phyloP scores from a whole-genome alignment of 2,797 vertebrate species.

The Toxotes lorentzi region DNA sequence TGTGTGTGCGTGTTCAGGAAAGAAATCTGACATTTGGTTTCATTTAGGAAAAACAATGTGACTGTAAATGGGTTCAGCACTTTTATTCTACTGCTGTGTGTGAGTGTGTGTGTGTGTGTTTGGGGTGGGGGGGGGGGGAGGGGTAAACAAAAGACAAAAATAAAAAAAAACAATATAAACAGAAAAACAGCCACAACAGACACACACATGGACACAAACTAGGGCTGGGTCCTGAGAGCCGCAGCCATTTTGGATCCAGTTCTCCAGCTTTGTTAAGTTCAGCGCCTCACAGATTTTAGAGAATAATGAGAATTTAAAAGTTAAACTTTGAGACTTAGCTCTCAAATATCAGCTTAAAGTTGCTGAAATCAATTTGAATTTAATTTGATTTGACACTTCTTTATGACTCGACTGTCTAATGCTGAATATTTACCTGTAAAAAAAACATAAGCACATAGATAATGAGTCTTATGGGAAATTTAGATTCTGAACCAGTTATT shows the following conservation, averaged over 20 bases:
- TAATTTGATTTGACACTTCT: too few species aligned
- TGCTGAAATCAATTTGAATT: too few species aligned
- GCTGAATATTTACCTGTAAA: too few species aligned
- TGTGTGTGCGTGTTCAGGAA: not conserved
- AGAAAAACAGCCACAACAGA: constrained; percentile 14
- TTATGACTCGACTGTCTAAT: too few species aligned
- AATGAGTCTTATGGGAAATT: not conserved
- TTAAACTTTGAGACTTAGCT: not conserved
- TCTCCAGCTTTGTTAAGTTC: too few species aligned
- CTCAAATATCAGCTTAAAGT: not conserved
- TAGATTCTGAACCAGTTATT: not conserved
- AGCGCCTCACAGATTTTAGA: not conserved
- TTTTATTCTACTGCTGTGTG: constrained; percentile 11
- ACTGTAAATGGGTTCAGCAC: constrained; percentile 26
- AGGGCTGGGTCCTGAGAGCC: too few species aligned
- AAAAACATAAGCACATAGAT: not conserved
- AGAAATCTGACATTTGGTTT: constrained; percentile 61
- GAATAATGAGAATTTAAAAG: not conserved
- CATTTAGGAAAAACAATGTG: constrained; percentile 47
- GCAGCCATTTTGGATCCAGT: not conserved
- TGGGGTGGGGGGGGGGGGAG: not conserved
- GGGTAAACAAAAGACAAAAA: not conserved
- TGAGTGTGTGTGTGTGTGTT: not conserved
- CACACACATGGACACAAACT: not conserved
- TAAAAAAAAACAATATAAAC: not conserved